Percentiles rank a stretch among this genome's conserved stretches.
Conservation (phyloP, 1,140 invertebrate genomes). For the Hydropsyche tenuis region DNA sequence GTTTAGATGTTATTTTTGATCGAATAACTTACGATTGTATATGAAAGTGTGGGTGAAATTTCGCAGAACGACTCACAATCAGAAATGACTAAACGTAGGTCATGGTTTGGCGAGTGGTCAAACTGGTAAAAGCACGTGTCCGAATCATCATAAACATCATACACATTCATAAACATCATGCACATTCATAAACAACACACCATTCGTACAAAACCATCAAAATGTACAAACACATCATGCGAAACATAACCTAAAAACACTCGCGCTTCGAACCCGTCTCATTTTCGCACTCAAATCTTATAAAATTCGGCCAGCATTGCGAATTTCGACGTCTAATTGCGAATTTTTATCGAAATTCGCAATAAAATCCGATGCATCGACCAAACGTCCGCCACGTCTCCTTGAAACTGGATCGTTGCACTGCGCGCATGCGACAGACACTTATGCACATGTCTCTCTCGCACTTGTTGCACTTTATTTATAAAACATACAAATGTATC, state of each 20-base stretch:
- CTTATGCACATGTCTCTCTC: background rate
- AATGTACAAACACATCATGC: background rate
- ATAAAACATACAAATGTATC: constrained; percentile 1
- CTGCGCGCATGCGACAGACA: constrained; percentile 25
- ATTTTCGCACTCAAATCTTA: background rate
- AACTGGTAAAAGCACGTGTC: background rate
- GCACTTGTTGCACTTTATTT: background rate
- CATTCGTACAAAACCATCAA: too few relatives aligned
- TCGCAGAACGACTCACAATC: too few relatives aligned
- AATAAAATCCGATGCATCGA: background rate
- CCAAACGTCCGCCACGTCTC: constrained; percentile 15
- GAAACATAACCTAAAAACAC: background rate
- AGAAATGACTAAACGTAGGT: background rate
- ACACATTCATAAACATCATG: too few relatives aligned
- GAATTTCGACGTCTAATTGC: background rate
- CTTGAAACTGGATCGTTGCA: constrained; percentile 40
- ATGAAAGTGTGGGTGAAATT: too few relatives aligned
- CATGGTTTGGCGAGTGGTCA: constrained; percentile 1
- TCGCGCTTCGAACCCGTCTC: background rate
- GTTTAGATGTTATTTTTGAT: too few relatives aligned
- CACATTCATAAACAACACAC: too few relatives aligned
- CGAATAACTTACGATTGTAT: too few relatives aligned
- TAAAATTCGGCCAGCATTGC: background rate
- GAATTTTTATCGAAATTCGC: background rate
- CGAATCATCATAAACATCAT: too few relatives aligned